Evolutionary conservation across 2,888 invertebrate genomes (phyloP).

Genomic region (Drosophila birchii): DNA sequence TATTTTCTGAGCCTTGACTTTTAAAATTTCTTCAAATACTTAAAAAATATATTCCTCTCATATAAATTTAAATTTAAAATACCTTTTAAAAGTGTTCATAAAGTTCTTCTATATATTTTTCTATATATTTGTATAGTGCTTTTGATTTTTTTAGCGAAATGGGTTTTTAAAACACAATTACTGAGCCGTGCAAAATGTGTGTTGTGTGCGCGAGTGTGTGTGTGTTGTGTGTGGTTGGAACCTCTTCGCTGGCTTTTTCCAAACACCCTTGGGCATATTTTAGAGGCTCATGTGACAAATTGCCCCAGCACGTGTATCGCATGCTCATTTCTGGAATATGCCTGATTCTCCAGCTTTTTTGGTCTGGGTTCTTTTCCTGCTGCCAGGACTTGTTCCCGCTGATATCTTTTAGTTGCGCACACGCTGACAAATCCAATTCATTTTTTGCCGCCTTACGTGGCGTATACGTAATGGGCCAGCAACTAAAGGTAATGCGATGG

Average conservation of each 20-base stretch:
- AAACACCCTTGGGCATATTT: slow-evolving; percentile 79
- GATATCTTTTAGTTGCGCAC: slow-evolving; percentile 40
- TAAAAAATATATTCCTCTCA: not conserved
- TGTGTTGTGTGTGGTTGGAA: slow-evolving; percentile 9
- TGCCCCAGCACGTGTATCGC: slow-evolving; percentile 78
- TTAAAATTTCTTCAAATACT: not conserved
- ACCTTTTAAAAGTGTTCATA: not conserved
- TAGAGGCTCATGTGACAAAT: slow-evolving; percentile 83
- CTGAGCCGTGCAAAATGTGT: slow-evolving; percentile 7
- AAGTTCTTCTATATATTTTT: not conserved
- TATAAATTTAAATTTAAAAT: not conserved
- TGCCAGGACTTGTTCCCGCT: slow-evolving; percentile 28
- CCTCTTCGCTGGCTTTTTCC: slow-evolving; percentile 27
- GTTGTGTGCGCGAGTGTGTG: not conserved
- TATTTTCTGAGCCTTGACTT: not conserved
- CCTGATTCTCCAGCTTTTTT: not conserved
- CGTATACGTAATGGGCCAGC: slow-evolving; percentile 71
- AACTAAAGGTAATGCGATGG: slow-evolving; percentile 72
- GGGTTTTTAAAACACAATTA: slow-evolving; percentile 22
- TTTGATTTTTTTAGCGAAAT: slow-evolving; percentile 3
- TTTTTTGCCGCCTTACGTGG: slow-evolving; percentile 64
- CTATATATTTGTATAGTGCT: not conserved
- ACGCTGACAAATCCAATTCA: slow-evolving; percentile 78
- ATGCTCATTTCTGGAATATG: slow-evolving; percentile 67
- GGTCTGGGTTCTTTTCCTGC: slow-evolving; percentile 9